phyloP scores from a whole-genome alignment of 2,797 vertebrate species.

The Lates japonicus region DNA sequence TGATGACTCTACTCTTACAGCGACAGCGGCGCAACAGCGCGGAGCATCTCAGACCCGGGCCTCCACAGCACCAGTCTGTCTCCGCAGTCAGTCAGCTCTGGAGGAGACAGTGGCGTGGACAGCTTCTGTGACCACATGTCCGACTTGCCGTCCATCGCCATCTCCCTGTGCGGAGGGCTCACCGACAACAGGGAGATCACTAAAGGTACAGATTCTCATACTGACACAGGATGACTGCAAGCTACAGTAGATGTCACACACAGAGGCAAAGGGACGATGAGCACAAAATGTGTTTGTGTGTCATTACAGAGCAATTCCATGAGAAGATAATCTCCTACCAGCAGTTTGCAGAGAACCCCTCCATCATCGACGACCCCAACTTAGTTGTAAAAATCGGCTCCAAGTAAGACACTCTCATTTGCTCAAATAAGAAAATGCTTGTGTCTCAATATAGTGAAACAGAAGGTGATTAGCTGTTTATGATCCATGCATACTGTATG shows the following conservation, averaged over 20 bases:
- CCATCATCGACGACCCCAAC: conserved; percentile 96
- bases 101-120: conserved; percentile 94
- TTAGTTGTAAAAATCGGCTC: conserved; percentile 96
- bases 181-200: conserved; percentile 94
- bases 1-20: conserved; percentile 67
- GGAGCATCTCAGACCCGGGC: conserved; percentile 79
- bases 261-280: neutral
- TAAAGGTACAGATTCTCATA: conserved; percentile 82
- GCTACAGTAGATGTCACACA: neutral
- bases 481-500: neutral
- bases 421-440: neutral
- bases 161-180: conserved; percentile 97
- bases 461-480: neutral
- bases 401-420: conserved; percentile 87
- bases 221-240: neutral
- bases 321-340: conserved; percentile 94
- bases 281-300: neutral
- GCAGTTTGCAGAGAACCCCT: conserved; percentile 94
- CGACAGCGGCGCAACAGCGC: conserved; percentile 77
- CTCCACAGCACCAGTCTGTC: conserved; percentile 89
- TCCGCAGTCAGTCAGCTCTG: conserved; percentile 92
- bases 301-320: conserved; percentile 85
- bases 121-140: conserved; percentile 91
- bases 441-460: neutral
- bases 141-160: conserved; percentile 92